Conservation (phyloP, 2,797 vertebrate genomes). For the Galago senegalensis region DNA sequence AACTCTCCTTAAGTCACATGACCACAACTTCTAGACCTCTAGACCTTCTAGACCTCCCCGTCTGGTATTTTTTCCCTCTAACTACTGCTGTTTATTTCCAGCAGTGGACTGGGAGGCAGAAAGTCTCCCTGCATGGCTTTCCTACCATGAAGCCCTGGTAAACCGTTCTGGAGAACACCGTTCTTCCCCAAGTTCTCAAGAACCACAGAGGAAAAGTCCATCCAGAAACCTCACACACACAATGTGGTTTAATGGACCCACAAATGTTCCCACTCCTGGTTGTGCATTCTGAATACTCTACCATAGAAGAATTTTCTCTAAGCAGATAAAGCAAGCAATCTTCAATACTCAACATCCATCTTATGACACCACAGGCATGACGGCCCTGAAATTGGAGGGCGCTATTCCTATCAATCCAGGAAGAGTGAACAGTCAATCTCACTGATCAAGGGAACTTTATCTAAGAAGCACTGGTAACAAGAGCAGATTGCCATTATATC, state of each 20-base stretch:
- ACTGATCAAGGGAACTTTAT: background rate
- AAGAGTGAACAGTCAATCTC: background rate
- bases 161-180: background rate
- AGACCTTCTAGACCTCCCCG: background rate
- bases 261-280: background rate
- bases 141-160: background rate
- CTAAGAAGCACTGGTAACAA: conserved; percentile 3
- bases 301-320: background rate
- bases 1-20: background rate
- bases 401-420: background rate
- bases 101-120: background rate
- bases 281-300: background rate
- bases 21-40: conserved; percentile 8
- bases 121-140: background rate
- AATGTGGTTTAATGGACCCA: background rate
- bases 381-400: background rate
- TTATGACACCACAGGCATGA: rapidly evolving
- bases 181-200: background rate
- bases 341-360: background rate
- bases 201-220: background rate
- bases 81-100: background rate
- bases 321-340: background rate
- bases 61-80: background rate
- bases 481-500: background rate
- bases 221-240: background rate